These are phyloP conservation scores for Anoura caudifer DNA, from an alignment of 2,113 vertebrate genomes.

Conservation along the genomic window DNA sequence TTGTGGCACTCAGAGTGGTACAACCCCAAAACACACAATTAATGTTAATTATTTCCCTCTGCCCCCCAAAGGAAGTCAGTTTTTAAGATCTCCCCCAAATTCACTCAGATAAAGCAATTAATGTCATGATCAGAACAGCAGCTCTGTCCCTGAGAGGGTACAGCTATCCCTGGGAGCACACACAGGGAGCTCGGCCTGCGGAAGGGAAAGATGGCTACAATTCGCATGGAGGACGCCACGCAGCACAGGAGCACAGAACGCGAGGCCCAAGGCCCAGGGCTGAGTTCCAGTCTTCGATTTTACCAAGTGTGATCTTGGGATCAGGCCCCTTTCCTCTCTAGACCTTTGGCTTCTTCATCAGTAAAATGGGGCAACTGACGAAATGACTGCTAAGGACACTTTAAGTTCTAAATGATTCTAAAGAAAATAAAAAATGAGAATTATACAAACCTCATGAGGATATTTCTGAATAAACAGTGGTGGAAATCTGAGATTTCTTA, in stretches of 20 bases:
- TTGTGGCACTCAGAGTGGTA: neutral
- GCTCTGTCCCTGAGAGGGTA: neutral
- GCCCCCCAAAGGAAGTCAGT: neutral
- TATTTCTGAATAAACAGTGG: conserved; percentile 90
- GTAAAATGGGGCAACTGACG: neutral
- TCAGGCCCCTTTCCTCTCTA: neutral
- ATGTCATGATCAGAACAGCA: neutral
- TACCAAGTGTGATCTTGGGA: neutral
- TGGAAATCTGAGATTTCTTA: conserved; percentile 91
- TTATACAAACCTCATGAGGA: conserved; percentile 88
- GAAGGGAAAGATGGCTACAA: neutral
- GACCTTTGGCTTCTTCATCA: neutral
- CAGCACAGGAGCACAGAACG: neutral
- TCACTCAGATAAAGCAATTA: neutral
- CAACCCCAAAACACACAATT: neutral
- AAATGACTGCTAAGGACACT: neutral
- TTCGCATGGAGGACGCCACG: accelerated
- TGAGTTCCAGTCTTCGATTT: neutral
- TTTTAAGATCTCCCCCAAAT: neutral
- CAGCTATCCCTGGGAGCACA: neutral
- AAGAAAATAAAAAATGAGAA: neutral
- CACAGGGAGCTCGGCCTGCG: neutral
- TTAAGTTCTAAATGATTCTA: neutral
- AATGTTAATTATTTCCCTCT: neutral
- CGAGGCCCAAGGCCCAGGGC: neutral